A percentile compares a stretch with the other conserved stretches of the same genome.
Conservation (phyloP, 2,888 invertebrate genomes). For the Acanthosepion lycidas region DNA sequence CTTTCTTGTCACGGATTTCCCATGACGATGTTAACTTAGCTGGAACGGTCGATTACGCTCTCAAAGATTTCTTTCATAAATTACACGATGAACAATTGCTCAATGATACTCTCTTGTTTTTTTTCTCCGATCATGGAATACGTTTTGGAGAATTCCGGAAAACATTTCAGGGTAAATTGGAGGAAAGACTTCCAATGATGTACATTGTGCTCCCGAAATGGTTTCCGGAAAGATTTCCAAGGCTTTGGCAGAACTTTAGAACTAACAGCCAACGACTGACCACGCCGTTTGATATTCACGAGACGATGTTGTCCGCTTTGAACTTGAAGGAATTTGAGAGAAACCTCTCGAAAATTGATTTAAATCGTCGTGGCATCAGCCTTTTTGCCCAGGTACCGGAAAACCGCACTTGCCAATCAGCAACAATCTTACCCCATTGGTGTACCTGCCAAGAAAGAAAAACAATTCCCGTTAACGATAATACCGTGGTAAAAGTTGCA, state of each 20-base stretch:
- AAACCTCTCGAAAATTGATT: constrained; percentile 74
- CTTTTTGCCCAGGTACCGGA: constrained; percentile 84
- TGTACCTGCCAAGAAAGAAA: constrained; percentile 87
- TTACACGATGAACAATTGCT: constrained; percentile 66
- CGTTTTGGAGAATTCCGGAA: constrained; percentile 87
- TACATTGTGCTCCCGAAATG: constrained; percentile 83
- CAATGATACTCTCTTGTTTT: constrained; percentile 61
- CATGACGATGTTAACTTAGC: constrained; percentile 89
- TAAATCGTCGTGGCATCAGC: constrained; percentile 76
- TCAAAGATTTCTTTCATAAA: constrained; percentile 78
- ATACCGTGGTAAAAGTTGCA: constrained; percentile 78
- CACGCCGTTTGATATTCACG: constrained; percentile 88
- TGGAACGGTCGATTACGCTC: constrained; percentile 82
- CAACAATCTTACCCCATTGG: constrained; percentile 88
- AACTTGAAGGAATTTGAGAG: constrained; percentile 52
- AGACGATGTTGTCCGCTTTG: constrained; percentile 82
- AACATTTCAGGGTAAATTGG: constrained; percentile 85
- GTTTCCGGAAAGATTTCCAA: constrained; percentile 80
- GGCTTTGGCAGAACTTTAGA: constrained; percentile 81
- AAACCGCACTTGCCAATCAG: constrained; percentile 84
- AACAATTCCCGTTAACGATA: constrained; percentile 78
- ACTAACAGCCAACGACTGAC: constrained; percentile 82
- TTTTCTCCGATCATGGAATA: constrained; percentile 90
- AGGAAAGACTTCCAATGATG: constrained; percentile 89
- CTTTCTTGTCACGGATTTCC: constrained; percentile 87